These are phyloP conservation scores for Hippolais icterina DNA, from an alignment of 2,113 vertebrate species.

Conservation along the genomic window DNA sequence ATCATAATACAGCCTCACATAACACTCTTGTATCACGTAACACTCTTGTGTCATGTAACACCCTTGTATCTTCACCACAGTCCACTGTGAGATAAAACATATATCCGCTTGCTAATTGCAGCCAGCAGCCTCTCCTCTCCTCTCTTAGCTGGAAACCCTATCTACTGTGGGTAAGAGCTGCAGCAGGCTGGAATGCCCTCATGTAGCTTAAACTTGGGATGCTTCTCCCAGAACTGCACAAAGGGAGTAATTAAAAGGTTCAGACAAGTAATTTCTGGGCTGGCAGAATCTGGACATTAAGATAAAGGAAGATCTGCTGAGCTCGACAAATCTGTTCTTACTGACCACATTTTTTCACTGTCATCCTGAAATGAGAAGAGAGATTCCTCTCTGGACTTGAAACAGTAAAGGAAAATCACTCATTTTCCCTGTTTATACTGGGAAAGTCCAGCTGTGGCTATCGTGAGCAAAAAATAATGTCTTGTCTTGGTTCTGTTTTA, in stretches of 20 bases:
- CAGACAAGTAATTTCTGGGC: background rate
- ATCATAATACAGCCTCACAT: background rate
- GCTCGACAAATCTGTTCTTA: background rate
- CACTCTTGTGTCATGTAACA: background rate
- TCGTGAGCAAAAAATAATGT: background rate
- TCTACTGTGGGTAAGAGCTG: background rate
- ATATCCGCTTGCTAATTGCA: background rate
- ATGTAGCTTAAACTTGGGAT: background rate
- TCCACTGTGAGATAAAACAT: background rate
- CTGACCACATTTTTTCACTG: background rate
- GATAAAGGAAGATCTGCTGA: constrained; percentile 26
- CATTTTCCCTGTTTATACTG: background rate
- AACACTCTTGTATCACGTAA: background rate
- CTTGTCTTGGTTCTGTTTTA: background rate
- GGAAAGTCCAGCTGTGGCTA: background rate
- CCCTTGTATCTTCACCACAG: background rate
- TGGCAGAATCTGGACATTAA: constrained; percentile 16
- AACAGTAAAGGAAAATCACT: background rate
- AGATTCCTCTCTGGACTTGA: background rate
- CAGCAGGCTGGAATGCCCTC: background rate
- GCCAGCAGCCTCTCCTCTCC: background rate
- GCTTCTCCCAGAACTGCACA: background rate
- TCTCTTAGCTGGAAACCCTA: background rate
- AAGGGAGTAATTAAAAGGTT: constrained; percentile 38
- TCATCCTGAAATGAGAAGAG: constrained; percentile 1